phyloP scores from a whole-genome alignment of 2,888 invertebrate genomes.

The Oithona nana region DNA sequence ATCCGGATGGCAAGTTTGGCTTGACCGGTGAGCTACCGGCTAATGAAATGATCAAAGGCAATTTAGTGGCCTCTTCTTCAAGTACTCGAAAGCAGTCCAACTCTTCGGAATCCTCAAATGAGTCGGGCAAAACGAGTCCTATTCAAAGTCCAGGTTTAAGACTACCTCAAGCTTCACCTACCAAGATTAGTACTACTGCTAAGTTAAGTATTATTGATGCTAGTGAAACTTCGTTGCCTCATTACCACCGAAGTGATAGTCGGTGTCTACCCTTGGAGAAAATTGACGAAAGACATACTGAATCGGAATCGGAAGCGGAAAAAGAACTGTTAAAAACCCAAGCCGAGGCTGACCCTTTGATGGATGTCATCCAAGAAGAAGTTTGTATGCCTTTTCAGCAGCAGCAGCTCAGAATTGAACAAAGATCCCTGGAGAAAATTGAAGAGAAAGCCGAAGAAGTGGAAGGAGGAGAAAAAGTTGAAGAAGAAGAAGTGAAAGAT shows the following conservation, averaged over 20 bases:
- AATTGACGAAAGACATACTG: slow-evolving; percentile 7
- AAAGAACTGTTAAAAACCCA: slow-evolving; percentile 5
- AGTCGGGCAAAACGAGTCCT: slow-evolving; percentile 17
- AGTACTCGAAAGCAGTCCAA: slow-evolving; percentile 23
- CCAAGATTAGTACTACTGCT: neutral
- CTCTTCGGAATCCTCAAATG: slow-evolving; percentile 21
- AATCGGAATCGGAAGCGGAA: neutral
- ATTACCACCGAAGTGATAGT: neutral
- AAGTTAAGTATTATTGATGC: neutral
- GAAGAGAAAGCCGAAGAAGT: neutral
- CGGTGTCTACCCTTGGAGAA: neutral
- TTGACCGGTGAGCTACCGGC: slow-evolving; percentile 23
- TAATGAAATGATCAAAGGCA: slow-evolving; percentile 23
- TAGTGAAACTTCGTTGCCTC: neutral
- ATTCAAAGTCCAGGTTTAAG: neutral
- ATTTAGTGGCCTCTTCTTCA: slow-evolving; percentile 23
- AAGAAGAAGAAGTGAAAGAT: slow-evolving; percentile 1
- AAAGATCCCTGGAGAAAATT: neutral
- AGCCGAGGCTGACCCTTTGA: neutral
- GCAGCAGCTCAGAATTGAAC: no score
- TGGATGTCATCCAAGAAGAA: slow-evolving; percentile 6
- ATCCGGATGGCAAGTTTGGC: slow-evolving; percentile 40
- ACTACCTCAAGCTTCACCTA: no score
- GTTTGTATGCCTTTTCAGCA: no score
- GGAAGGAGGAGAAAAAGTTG: neutral